Conservation (phyloP, 1,140 invertebrate species). For the Streblospio benedicti region DNA sequence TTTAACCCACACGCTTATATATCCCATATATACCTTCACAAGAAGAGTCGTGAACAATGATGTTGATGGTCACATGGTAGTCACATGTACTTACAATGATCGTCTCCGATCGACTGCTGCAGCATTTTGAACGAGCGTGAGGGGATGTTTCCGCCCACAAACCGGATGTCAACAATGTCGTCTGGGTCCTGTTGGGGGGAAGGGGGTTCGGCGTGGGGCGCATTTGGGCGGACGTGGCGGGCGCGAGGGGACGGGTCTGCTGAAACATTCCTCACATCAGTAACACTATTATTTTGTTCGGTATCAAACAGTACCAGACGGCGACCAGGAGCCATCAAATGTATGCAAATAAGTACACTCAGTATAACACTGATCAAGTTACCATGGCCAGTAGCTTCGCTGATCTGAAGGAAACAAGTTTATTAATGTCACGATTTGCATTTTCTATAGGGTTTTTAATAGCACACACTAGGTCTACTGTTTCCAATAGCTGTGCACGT, state of each 20-base stretch:
- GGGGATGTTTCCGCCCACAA: conserved; percentile 72
- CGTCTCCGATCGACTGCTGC: conserved; percentile 46
- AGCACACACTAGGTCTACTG: too few species aligned
- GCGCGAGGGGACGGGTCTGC: not conserved
- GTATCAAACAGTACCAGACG: not conserved
- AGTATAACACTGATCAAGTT: not conserved
- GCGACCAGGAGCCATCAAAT: not conserved
- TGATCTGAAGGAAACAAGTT: too few species aligned
- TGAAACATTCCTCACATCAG: not conserved
- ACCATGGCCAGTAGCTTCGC: too few species aligned
- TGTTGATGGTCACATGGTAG: too few species aligned
- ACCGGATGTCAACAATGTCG: conserved; percentile 42
- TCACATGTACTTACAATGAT: too few species aligned
- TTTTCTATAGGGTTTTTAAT: too few species aligned
- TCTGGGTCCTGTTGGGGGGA: conserved; percentile 6
- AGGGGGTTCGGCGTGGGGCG: not conserved
- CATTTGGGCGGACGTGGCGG: not conserved
- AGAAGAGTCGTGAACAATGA: too few species aligned
- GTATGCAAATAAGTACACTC: not conserved
- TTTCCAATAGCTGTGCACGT: too few species aligned
- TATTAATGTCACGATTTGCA: too few species aligned
- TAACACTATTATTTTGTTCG: not conserved
- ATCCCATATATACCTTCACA: too few species aligned
- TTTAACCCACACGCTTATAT: too few species aligned
- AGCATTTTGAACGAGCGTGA: conserved; percentile 75